phyloP scores from a whole-genome alignment of 2,797 vertebrate species.

The Serranus cabrilla region DNA sequence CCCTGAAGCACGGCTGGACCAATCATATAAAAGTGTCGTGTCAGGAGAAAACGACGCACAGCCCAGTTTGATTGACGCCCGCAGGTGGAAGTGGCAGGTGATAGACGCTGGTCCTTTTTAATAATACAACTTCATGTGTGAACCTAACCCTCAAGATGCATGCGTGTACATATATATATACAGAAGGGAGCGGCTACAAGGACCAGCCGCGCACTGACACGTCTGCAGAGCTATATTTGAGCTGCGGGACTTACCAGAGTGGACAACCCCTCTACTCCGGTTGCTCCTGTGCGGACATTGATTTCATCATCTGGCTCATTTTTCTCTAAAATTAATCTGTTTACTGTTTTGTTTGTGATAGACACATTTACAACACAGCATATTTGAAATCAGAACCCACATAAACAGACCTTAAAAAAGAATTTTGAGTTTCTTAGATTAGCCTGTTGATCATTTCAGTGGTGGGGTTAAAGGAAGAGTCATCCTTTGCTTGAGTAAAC shows the following conservation, averaged over 20 bases:
- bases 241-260: constrained; percentile 78
- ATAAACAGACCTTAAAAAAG: neutral
- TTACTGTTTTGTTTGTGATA: constrained; percentile 26
- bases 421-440: neutral
- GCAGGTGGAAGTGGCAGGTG: constrained; percentile 82
- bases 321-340: constrained; percentile 49
- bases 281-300: constrained; percentile 58
- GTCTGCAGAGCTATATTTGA: constrained; percentile 84
- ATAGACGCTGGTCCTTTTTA: constrained; percentile 51
- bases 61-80: constrained; percentile 77
- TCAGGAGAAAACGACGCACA: constrained; percentile 52
- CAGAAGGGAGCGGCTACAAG: constrained; percentile 42
- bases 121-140: constrained; percentile 68
- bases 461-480: neutral
- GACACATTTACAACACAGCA: neutral
- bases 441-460: neutral
- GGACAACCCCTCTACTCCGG: constrained; percentile 65
- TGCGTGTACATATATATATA: constrained; percentile 60
- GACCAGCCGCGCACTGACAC: constrained; percentile 83
- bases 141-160: constrained; percentile 45
- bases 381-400: constrained; percentile 9
- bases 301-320: constrained; percentile 69
- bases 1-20: constrained; percentile 49
- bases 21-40: constrained; percentile 71
- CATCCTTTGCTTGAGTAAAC: neutral